Percentiles rank a stretch among this genome's conserved stretches.
phyloP scores from a whole-genome alignment of 2,797 vertebrate species.

The Ciconia nigra region DNA sequence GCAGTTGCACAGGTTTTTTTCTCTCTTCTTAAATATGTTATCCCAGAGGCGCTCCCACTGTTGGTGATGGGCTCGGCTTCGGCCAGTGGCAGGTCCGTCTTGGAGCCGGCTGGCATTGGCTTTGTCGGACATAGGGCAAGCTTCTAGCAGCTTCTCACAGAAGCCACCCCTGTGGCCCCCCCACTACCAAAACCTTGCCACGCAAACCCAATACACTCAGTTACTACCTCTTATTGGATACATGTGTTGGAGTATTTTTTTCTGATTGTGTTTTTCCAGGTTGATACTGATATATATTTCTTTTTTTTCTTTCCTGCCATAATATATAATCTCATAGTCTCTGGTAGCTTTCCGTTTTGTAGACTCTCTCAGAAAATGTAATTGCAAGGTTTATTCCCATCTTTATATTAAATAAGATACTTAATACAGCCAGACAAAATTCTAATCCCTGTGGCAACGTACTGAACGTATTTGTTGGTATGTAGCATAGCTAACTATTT shows the following conservation, averaged over 20 bases:
- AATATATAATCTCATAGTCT: not conserved
- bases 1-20: no score
- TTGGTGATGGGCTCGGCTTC: no score
- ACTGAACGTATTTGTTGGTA: not conserved
- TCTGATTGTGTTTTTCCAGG: not conserved
- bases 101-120: no score
- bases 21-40: no score
- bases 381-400: constrained; percentile 38
- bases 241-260: not conserved
- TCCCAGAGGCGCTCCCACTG: no score
- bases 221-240: not conserved
- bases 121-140: no score
- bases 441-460: constrained; percentile 29
- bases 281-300: not conserved
- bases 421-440: constrained; percentile 45
- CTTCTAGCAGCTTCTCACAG: no score
- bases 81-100: no score
- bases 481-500: constrained; percentile 29
- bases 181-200: no score
- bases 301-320: not conserved
- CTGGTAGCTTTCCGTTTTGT: not conserved
- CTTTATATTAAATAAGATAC: constrained; percentile 50
- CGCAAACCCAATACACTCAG: no score
- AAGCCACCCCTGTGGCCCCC: no score
- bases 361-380: constrained; percentile 36